Base-by-base conservation (phyloP, 2,113 vertebrate species). In the Pleuronectes platessa region DNA sequence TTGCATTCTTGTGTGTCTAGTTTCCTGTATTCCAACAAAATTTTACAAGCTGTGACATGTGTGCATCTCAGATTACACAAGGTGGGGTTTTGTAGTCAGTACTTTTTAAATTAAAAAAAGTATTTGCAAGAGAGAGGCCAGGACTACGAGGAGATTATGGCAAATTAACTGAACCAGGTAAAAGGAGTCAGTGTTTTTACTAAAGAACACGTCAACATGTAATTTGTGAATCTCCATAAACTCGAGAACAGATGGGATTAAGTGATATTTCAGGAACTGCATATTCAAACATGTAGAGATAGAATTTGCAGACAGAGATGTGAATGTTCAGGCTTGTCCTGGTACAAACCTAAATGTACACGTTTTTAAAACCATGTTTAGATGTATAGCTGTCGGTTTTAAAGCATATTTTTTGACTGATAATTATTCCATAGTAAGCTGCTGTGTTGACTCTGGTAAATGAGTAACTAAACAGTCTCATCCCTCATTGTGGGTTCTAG, bases 401-500 rank as follows among this genome's bases (percentile, higher is more conserved):
- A 2, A 54, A 54, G 17, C 0, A 3, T 5, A 11, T 5, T 3
- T 31, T 70, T 56, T 62, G 3, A 53, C 26, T 53, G 15, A 31
- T 6, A 10, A n/a, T 2, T 12, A 8, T 2, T 21, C 35, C 24
- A 10, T 0, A 5, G 12, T 23, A 35, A 4, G 7, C 14, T 26
- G 42, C 4, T 21, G 2, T 47, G 37, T 81, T 58, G 40, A 23
- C 68, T n/a, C 47, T 74, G 63, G 60, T 69, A 53, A 81, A 75
- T 20, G 31, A 63, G 31, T 31, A 31, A 31, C 9, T 9, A 7
- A 71, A 37, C 45, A 14, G 11, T 63, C 70, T 79, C 26, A 78
- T 63, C 63, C 69, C 60, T 82, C 61, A 62, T 87, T 63, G 42
- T 68, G 71, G 21, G 71, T 86, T 88, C 83, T 15, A 71, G 76